Conservation (phyloP, 2,113 vertebrate genomes). For the Pedionomus torquatus region DNA sequence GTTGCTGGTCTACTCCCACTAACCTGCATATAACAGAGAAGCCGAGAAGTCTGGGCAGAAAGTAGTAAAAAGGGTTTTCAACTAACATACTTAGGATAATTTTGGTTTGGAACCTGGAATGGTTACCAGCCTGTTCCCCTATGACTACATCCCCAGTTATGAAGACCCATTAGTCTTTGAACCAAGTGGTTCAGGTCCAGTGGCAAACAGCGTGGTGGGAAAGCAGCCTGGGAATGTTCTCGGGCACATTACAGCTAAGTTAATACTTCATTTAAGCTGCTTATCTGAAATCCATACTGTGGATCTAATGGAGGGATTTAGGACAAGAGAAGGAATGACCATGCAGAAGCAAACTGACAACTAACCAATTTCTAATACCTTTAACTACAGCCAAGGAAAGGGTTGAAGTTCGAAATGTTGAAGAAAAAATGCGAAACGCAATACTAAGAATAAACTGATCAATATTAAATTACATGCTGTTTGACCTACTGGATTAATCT, state of each 20-base stretch:
- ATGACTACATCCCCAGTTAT: background rate
- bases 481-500: background rate
- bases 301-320: background rate
- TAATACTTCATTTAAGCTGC: background rate
- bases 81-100: background rate
- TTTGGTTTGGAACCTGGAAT: background rate
- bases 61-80: background rate
- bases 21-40: background rate
- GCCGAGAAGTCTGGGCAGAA: background rate
- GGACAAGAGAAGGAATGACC: background rate
- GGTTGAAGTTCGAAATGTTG: background rate
- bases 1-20: background rate
- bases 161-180: background rate
- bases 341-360: background rate
- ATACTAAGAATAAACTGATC: background rate
- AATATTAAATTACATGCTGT: background rate
- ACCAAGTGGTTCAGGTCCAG: background rate
- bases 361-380: background rate
- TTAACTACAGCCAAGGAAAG: background rate
- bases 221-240: background rate
- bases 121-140: background rate
- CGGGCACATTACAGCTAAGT: background rate
- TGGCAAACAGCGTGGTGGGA: background rate
- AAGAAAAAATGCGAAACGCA: background rate
- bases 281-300: slow-evolving; percentile 3